Base-by-base conservation (phyloP, 1,140 invertebrate species). In the Danaus melanippus region DNA sequence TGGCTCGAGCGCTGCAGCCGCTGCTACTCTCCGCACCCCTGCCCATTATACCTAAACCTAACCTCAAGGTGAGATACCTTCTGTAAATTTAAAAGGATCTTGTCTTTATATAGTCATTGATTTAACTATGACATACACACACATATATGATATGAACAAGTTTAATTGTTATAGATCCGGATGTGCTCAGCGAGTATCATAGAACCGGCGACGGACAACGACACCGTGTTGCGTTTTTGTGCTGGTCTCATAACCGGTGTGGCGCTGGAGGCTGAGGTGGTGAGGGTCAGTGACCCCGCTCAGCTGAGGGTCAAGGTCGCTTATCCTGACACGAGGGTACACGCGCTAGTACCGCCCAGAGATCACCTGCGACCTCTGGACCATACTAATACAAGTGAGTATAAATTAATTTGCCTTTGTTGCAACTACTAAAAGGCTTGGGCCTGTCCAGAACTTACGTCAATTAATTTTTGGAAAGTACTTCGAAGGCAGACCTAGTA, bases 181-280 rank as follows among this genome's bases (percentile, higher is more conserved):
- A 93, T 93, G 89, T 95, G 94, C 67, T 91, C 90, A 32, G 96
- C 95, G 12, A 88, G 90, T 1, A 96, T 99, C 49, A 88, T 94
- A 49, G 95, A 98, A 73, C 97, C 97, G 9, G 91, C 92, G 58
- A 92, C 91, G 4, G 91, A 95, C 67, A 89, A 89, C 60, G 97
- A 99, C 76, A 93, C 91, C 51, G 92, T 95, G 8, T 80, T 97
- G n/a, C 97, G 97, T 79, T 97, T 98, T 73, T 96, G 96, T 12
- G 96, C 97, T 0, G 97, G 97, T 0, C 89, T 98, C 0, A 91
- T 98, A 17, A 90, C 96, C 40, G 94, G 93, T 12, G 92, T 98
- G 21, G 92, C 92, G 9, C 87, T 98, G 42, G 94, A 97, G 70
- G 95, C 95, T 0, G 94, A 96, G 76, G 90, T 98, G 57, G 88